Evolutionary conservation across 2,888 invertebrate species (phyloP).

Genomic region (Hypolimnas misippus): DNA sequence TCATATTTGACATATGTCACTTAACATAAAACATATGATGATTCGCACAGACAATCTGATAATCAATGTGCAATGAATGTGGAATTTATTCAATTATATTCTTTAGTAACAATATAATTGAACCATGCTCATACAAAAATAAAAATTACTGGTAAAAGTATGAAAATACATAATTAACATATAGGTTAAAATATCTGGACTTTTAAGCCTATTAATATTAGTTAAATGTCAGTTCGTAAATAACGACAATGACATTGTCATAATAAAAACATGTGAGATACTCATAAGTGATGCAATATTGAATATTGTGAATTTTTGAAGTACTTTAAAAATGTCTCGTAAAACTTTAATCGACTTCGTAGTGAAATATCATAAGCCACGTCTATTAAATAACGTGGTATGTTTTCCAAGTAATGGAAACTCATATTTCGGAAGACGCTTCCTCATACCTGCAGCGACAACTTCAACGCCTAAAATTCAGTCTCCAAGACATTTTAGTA

Average conservation of each 20-base stretch:
- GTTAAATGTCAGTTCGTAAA: too few species aligned
- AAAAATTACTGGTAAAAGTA: too few species aligned
- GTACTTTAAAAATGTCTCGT: conserved; percentile 59
- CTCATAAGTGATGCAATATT: conserved; percentile 45
- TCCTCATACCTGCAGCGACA: conserved; percentile 57
- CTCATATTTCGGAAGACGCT: conserved; percentile 71
- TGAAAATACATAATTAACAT: too few species aligned
- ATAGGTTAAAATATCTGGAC: too few species aligned
- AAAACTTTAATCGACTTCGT: conserved; percentile 76
- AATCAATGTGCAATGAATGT: too few species aligned
- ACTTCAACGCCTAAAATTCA: conserved; percentile 63
- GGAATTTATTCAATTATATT: too few species aligned
- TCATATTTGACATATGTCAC: not conserved
- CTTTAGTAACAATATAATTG: too few species aligned
- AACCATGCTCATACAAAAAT: too few species aligned
- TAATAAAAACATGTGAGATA: not conserved
- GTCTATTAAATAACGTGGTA: conserved; percentile 71
- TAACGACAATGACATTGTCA: not conserved
- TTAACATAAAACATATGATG: not conserved
- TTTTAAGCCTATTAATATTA: too few species aligned
- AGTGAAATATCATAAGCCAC: conserved; percentile 74
- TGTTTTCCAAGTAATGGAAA: conserved; percentile 78
- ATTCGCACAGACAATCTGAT: too few species aligned
- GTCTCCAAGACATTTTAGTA: conserved; percentile 66
- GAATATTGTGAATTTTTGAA: not conserved